Evolutionary conservation across 1,140 invertebrate species (phyloP), one percentile per base, ranked within the genome.

Genomic region (Drosophila pallidifrons): DNA sequence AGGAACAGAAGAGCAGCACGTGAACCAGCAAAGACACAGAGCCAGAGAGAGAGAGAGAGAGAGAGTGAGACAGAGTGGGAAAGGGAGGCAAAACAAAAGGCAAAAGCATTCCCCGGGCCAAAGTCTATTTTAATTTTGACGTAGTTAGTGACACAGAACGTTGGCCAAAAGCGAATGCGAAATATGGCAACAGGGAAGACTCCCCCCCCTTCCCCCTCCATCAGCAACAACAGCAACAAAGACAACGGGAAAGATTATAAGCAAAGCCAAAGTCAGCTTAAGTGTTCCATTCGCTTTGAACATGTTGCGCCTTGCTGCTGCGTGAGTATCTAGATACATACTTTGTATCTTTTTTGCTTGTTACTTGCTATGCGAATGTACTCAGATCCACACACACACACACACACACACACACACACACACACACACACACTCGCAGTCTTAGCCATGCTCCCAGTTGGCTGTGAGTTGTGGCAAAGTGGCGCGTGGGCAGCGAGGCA

Each of bases 101-200:
- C 13, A 47, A 69, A 41, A 68, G 46, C 72, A 65, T 54, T 41
- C 41, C 71, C 71, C 69, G 67, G 64, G 55, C 52, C 67, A 77
- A 57, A 85, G 82, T 87, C 82, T 82, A 82, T 87, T 86, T 87
- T 76, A 73, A 86, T 86, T 88, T 79, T 87, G 82, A 80, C 73
- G 82, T 87, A 71, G 83, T 79, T 87, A 79, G 79, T 80, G 80
- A 82, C 82, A 81, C 70, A 87, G 79, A 76, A 81, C 71, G 71
- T 52, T 55, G 61, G 67, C 81, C 54, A 75, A 68, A 77, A 67
- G 43, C 59, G 73, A 58, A 68, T 49, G 63, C 63, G 28, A 60
- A 41, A 54, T 45, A 55, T 38, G 65, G 57, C 57, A 58, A 67
- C 13, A 60, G 30, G 51, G 4, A 57, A 49, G 25, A 46, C 2